Base-by-base conservation (phyloP, 30 jellyfish, hydroid and myxozoan species). In the Catostylus mosaicus region DNA sequence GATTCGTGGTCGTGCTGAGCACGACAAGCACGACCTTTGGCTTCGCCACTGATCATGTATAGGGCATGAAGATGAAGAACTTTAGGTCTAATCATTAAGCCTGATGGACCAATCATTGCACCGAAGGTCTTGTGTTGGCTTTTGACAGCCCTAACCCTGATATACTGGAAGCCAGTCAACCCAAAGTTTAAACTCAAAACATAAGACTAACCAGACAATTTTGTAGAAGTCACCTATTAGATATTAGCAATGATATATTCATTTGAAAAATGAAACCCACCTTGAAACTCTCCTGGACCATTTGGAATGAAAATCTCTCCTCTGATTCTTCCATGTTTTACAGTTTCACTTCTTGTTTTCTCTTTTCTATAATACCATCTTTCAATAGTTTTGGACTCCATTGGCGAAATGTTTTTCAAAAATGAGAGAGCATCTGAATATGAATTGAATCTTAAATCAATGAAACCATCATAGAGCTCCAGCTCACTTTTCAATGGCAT, bases 251-350 rank as follows among this genome's bases (percentile, higher is more conserved):
- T n/a, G n/a, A n/a, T n/a, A n/a, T n/a, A n/a, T n/a, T n/a, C n/a
- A n/a, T n/a, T n/a, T n/a, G n/a, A n/a, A n/a, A n/a, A n/a, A n/a
- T n/a, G n/a, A n/a, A 40, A 63, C 76, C 18, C 68, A 84, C 94
- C 94, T 63, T 79, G 54, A 30, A 40, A 85, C 16, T 71, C 71
- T 23, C 95, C 89, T 12, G 26, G 6, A 5, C 83, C 85, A 11
- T 73, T 73, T 45, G 95, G 95, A n/a, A 54, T 32, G 30, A 73
- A 85, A 38, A 74, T 51, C 18, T 35, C 68, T 18, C 89, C 89
- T 30, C 88, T 75, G 10, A 85, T 24, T 45, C 89, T 66, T 50
- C 88, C 95, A 19, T 54, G 29, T 26, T 62, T 62, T 9, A 85
- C 80, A 67, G 20, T 73, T 75, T 85, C 95, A 23, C 30, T 33